phyloP scores from a whole-genome alignment of 2,888 invertebrate genomes.

The Thera britannica region DNA sequence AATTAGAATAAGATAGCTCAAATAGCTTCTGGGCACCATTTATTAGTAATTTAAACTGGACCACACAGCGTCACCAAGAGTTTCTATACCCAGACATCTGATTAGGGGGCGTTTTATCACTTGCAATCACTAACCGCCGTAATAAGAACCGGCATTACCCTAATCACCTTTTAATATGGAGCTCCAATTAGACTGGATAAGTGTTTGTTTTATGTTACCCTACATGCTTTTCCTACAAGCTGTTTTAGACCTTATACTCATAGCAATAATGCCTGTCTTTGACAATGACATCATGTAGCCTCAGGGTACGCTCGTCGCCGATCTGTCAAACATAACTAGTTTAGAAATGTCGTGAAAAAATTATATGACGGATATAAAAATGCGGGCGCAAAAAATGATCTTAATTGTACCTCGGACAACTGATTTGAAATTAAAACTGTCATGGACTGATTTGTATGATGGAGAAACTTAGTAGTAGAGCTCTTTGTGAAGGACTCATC shows the following conservation, averaged over 20 bases:
- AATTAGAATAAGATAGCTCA: not conserved
- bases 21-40: not conserved
- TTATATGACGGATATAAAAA: slow-evolving; percentile 28
- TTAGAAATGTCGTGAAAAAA: slow-evolving; percentile 43
- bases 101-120: slow-evolving; percentile 56
- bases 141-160: slow-evolving; percentile 32
- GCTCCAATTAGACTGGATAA: slow-evolving; percentile 32
- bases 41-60: slow-evolving; percentile 1
- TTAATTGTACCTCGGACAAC: slow-evolving; percentile 23
- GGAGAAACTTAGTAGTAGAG: too few species aligned
- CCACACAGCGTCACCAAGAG: not conserved
- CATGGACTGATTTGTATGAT: slow-evolving; percentile 10
- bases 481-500: too few species aligned
- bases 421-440: slow-evolving; percentile 27
- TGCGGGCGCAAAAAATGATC: slow-evolving; percentile 14
- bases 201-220: slow-evolving; percentile 10
- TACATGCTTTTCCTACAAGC: slow-evolving; percentile 3
- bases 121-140: slow-evolving; percentile 42
- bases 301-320: slow-evolving; percentile 49
- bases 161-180: slow-evolving; percentile 26
- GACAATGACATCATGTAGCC: slow-evolving; percentile 43
- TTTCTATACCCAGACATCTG: slow-evolving; percentile 27
- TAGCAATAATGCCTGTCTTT: not conserved
- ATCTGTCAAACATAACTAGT: slow-evolving; percentile 58
- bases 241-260: slow-evolving; percentile 13